phyloP scores from a whole-genome alignment of 1,140 invertebrate genomes.

The Formica selysi region DNA sequence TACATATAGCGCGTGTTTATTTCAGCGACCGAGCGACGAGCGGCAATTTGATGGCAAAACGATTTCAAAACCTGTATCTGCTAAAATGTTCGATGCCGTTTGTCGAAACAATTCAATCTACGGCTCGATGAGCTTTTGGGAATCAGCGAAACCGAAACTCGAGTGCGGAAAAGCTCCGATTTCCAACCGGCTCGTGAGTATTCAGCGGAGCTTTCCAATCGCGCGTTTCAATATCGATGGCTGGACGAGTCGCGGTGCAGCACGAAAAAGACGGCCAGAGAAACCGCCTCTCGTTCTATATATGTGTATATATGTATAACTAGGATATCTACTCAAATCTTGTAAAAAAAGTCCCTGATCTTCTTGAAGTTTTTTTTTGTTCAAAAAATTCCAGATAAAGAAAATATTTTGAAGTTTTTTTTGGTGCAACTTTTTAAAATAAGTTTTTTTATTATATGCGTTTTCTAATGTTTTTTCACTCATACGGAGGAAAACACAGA shows the following conservation, averaged over 20 bases:
- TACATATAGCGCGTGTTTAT: constrained; percentile 31
- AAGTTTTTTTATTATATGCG: too few relatives aligned
- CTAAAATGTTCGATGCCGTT: constrained; percentile 51
- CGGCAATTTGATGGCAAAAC: constrained; percentile 26
- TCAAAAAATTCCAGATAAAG: too few relatives aligned
- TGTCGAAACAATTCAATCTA: constrained; percentile 64
- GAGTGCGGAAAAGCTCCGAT: constrained; percentile 64
- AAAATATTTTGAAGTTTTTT: too few relatives aligned
- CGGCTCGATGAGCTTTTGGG: constrained; percentile 51
- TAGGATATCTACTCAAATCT: too few relatives aligned
- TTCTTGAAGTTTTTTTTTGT: too few relatives aligned
- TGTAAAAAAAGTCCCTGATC: too few relatives aligned
- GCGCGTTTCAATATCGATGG: constrained; percentile 68
- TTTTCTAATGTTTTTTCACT: too few relatives aligned
- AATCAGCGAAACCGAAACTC: constrained; percentile 61
- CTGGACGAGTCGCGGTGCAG: constrained; percentile 28
- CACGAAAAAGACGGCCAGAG: constrained; percentile 45
- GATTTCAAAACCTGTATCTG: constrained; percentile 44
- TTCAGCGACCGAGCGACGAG: constrained; percentile 19
- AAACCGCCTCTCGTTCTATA: constrained; percentile 36
- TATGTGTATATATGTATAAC: too few relatives aligned
- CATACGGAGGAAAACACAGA: too few relatives aligned
- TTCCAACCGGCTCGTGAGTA: constrained; percentile 56
- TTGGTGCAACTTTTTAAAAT: too few relatives aligned
- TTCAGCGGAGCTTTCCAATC: constrained; percentile 66